Conservation (phyloP, 2,797 vertebrate genomes). For the Macropus fuliginosus region DNA sequence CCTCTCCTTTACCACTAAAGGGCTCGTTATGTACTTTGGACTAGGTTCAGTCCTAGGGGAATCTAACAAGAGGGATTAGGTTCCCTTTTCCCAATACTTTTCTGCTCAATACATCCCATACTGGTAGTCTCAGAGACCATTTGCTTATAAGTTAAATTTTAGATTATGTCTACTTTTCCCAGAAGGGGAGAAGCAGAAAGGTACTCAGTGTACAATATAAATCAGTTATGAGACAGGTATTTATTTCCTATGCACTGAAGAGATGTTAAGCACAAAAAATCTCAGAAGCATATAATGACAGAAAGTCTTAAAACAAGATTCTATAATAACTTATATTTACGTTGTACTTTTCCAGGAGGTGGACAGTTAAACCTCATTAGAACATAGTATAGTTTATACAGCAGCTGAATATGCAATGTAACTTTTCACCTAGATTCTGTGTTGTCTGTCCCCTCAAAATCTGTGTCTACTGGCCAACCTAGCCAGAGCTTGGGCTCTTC, state of each 20-base stretch:
- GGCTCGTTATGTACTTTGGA: not conserved
- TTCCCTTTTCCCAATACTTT: not conserved
- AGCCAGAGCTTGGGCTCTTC: not conserved
- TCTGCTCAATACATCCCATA: not conserved
- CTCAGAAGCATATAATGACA: not conserved
- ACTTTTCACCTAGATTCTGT: not conserved
- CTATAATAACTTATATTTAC: not conserved
- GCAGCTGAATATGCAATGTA: not conserved
- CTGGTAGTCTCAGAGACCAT: not conserved
- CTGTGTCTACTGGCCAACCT: not conserved
- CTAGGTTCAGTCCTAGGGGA: not conserved
- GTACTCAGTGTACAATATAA: not conserved
- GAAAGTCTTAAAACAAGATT: not conserved
- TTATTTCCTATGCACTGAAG: not conserved
- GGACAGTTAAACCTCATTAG: not conserved
- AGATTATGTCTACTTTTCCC: not conserved
- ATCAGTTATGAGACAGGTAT: not conserved
- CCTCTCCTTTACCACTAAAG: not conserved
- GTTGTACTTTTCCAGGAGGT: not conserved
- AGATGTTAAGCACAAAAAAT: not conserved
- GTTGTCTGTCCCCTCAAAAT: not conserved
- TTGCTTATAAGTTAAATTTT: not conserved
- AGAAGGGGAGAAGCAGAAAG: not conserved
- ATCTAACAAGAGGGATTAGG: not conserved
- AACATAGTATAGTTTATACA: not conserved